phyloP scores from a whole-genome alignment of 2,888 invertebrate species.

The Polylopha cassiicola region DNA sequence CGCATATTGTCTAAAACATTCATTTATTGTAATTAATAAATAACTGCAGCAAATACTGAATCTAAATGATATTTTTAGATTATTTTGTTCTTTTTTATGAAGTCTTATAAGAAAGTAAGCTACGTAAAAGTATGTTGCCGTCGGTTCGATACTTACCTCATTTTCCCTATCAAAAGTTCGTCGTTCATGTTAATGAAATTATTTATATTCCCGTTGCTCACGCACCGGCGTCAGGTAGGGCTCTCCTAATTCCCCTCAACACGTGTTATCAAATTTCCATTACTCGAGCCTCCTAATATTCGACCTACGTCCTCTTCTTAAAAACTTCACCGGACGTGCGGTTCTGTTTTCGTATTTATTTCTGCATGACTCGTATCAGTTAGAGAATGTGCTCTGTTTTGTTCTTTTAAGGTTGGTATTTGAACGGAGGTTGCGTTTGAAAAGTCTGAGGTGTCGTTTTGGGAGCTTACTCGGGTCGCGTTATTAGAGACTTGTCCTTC shows the following conservation, averaged over 20 bases:
- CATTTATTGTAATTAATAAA: too few relatives aligned
- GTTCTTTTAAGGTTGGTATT: constrained; percentile 35
- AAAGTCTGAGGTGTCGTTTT: constrained; percentile 61
- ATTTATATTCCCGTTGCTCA: constrained; percentile 45
- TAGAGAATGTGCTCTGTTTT: constrained; percentile 28
- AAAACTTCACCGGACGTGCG: constrained; percentile 62
- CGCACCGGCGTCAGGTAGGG: constrained; percentile 24
- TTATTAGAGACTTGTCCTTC: constrained; percentile 68
- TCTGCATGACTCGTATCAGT: constrained; percentile 26
- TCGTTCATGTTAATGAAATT: constrained; percentile 34
- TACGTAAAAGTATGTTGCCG: background rate
- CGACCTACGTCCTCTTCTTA: constrained; percentile 49
- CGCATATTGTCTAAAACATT: too few relatives aligned
- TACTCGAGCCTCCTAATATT: constrained; percentile 48
- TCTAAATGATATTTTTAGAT: too few relatives aligned
- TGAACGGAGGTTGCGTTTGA: constrained; percentile 23
- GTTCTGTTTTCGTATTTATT: constrained; percentile 59
- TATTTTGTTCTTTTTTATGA: constrained; percentile 5
- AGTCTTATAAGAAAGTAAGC: too few relatives aligned
- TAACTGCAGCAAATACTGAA: too few relatives aligned
- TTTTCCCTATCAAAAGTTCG: constrained; percentile 11
- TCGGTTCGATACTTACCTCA: constrained; percentile 13
- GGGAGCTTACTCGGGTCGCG: constrained; percentile 62
- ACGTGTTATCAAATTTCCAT: constrained; percentile 55
- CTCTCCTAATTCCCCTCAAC: constrained; percentile 26